Base-by-base conservation (phyloP, 2,888 invertebrate species). In the Unio delphinus region DNA sequence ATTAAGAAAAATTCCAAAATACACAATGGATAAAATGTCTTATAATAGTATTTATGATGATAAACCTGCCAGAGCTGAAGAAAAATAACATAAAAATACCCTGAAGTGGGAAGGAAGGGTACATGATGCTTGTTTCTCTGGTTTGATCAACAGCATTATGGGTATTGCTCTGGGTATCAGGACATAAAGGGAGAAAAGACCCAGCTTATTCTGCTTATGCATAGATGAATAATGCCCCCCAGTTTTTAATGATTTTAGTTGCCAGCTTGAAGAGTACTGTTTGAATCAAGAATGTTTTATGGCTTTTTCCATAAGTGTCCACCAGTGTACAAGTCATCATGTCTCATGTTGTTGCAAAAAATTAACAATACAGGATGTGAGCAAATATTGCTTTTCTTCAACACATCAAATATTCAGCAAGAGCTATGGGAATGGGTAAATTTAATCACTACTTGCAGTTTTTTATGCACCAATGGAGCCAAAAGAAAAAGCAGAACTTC, bases 221-320 rank as follows among this genome's bases (percentile, higher is more conserved):
- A 15, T 58, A 63, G 55, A 23, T 61, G 20, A 64, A 68, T 60
- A 59, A n/a, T 20, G 54, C 64, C 23, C 64, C 68, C n/a, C 60
- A 55, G 64, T 66, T 20, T 68, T 68, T 34, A 61, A 68, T 64
- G 68, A 68, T 23, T 68, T 68, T 64, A 61, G 64, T 54, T 68
- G 64, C 55, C 61, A 68, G 28, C 59, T 68, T 11, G 61, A 68
- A 18, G 68, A 68, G 57, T 68, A 68, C 28, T 68, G 68, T 64
- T 64, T 68, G 30, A 68, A 68, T 34, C 28, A 64, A 58, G 68
- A 68, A 60, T 30, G 5, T 68, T 68, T 60, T 64, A 68, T 64
- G 64, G 68, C 54, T 68, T 59, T 55, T 34, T 62, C 28, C 61
- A 56, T 56, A 61, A 56, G 30, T 67, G 67, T 61, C 59, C 65